These are phyloP conservation scores for Drosophila nikananu DNA, from an alignment of 1,140 invertebrate species.

Conservation along the genomic window DNA sequence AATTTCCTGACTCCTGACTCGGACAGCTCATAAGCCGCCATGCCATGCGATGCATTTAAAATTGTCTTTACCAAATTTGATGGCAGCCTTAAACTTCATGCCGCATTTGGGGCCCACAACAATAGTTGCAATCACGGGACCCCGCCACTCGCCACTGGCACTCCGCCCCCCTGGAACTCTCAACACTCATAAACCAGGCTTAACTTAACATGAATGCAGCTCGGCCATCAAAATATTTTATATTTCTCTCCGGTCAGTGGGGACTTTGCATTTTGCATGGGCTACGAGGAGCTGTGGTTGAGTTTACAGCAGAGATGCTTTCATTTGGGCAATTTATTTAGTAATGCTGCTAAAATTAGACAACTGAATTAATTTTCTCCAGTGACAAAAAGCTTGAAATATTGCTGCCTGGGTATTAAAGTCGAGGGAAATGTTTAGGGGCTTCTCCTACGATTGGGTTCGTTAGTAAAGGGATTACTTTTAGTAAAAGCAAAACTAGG, in stretches of 20 bases:
- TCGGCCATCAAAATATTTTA: conserved; percentile 83
- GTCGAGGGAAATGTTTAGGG: conserved; percentile 30
- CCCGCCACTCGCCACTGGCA: not conserved
- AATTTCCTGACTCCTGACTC: conserved; percentile 55
- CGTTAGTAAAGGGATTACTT: conserved; percentile 50
- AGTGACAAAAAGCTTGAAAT: conserved; percentile 81
- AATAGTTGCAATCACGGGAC: conserved; percentile 80
- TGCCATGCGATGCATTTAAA: conserved; percentile 69
- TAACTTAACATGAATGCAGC: conserved; percentile 82
- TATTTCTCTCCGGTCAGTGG: conserved; percentile 36
- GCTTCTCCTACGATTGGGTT: conserved; percentile 39
- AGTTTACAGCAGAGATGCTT: conserved; percentile 28
- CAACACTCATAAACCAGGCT: conserved; percentile 82
- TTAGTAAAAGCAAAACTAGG: not conserved
- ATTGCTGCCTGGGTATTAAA: conserved; percentile 62
- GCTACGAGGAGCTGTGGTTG: not conserved
- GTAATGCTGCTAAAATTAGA: conserved; percentile 77
- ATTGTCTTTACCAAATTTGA: conserved; percentile 83
- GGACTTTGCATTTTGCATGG: conserved; percentile 52
- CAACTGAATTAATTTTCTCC: conserved; percentile 79
- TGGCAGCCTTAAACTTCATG: conserved; percentile 83
- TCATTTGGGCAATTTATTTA: conserved; percentile 71
- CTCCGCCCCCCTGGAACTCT: conserved; percentile 46
- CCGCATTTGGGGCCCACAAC: conserved; percentile 74
- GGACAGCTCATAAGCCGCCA: conserved; percentile 59